Conservation (phyloP, 1,140 invertebrate genomes). For the Drosophila pachea region DNA sequence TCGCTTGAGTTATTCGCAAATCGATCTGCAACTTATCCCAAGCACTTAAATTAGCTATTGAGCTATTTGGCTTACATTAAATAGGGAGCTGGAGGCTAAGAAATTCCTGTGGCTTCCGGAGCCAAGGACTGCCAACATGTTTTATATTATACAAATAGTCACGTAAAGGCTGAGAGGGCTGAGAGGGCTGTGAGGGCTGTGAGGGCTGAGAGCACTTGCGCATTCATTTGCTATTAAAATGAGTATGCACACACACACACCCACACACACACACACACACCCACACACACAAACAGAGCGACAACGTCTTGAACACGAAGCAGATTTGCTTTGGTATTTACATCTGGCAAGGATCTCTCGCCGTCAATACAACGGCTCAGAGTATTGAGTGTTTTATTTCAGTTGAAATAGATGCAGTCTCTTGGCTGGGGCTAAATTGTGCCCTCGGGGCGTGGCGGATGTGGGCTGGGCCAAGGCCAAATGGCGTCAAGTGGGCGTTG, state of each 20-base stretch:
- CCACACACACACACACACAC: background rate
- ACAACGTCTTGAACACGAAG: slow-evolving; percentile 6
- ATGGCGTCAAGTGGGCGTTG: slow-evolving; percentile 45
- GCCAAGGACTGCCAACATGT: too few species aligned
- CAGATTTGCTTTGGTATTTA: slow-evolving; percentile 37
- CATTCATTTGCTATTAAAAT: slow-evolving; percentile 44
- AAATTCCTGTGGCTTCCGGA: background rate
- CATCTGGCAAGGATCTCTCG: slow-evolving; percentile 28
- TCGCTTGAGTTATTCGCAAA: background rate
- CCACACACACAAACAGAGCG: background rate
- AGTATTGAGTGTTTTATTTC: slow-evolving; percentile 39
- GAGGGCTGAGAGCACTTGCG: slow-evolving; percentile 19
- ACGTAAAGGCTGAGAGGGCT: background rate
- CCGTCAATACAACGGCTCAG: slow-evolving; percentile 18
- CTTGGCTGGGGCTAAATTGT: slow-evolving; percentile 12
- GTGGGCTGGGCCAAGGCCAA: slow-evolving; percentile 33
- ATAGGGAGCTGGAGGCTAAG: background rate
- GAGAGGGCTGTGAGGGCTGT: too few species aligned
- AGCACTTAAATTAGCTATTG: background rate
- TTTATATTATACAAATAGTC: too few species aligned
- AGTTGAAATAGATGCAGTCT: slow-evolving; percentile 12
- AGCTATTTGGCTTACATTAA: slow-evolving; percentile 1
- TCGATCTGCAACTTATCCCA: background rate
- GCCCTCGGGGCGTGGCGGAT: slow-evolving; percentile 12
- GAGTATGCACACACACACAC: slow-evolving; percentile 16